A percentile compares a stretch with the other conserved stretches of the same genome.
These are phyloP conservation scores for Lemur catta DNA, from an alignment of 2,797 vertebrate genomes.

Conservation along the genomic window DNA sequence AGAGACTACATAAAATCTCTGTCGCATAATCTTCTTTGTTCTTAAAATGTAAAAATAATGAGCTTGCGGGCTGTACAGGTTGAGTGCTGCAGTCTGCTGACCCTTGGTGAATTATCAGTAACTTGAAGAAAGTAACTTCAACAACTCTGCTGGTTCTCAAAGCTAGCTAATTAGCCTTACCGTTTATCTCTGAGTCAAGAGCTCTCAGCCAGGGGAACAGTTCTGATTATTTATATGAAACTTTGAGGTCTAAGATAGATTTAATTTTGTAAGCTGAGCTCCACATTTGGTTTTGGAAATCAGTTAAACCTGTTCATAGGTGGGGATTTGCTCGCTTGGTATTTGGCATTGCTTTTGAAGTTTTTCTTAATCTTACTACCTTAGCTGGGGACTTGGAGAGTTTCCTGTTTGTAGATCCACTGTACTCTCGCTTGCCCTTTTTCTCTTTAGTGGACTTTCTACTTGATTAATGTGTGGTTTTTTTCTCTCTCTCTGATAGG, in stretches of 20 bases:
- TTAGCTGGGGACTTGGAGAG: neutral
- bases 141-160: neutral
- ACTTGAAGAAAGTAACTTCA: neutral
- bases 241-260: neutral
- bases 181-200: neutral
- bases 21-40: neutral
- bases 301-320: neutral
- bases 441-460: neutral
- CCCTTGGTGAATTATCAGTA: neutral
- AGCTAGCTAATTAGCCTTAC: neutral
- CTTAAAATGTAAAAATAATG: neutral
- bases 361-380: neutral
- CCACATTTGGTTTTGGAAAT: conserved; percentile 6
- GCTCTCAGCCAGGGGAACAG: neutral
- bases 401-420: neutral
- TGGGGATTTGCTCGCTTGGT: neutral
- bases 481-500: conserved; percentile 74
- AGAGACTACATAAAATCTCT: neutral
- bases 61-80: neutral
- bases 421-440: neutral
- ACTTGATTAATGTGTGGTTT: neutral
- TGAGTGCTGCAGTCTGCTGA: neutral
- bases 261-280: conserved; percentile 31
- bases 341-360: conserved; percentile 13
- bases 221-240: conserved; percentile 1